Evolutionary conservation across 2,888 invertebrate species (phyloP).

Genomic region (Dimorphilus gyrociliatus): DNA sequence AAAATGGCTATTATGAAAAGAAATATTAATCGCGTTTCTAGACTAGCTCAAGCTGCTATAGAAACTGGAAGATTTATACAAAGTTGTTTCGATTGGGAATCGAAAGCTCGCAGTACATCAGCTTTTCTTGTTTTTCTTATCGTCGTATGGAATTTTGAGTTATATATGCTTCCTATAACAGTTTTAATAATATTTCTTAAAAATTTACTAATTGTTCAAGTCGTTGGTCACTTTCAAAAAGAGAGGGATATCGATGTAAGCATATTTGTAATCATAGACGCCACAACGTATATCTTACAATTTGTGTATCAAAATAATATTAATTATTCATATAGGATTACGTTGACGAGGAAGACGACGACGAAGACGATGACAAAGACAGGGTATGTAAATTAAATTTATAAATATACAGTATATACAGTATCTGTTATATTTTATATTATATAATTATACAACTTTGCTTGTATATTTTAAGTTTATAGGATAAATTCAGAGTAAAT

Average conservation of each 20-base stretch:
- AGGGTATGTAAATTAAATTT: slow-evolving; percentile 41
- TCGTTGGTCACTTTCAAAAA: slow-evolving; percentile 28
- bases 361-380: slow-evolving; percentile 79
- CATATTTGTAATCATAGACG: background rate
- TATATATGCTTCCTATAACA: slow-evolving; percentile 77
- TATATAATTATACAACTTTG: no score
- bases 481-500: no score
- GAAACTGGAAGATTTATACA: slow-evolving; percentile 78
- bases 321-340: slow-evolving; percentile 18
- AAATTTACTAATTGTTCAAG: slow-evolving; percentile 44
- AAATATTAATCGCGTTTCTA: slow-evolving; percentile 78
- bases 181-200: slow-evolving; percentile 63
- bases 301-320: background rate
- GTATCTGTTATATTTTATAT: no score
- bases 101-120: slow-evolving; percentile 45
- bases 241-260: slow-evolving; percentile 28
- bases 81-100: slow-evolving; percentile 95
- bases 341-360: slow-evolving; percentile 46
- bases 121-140: slow-evolving; percentile 52
- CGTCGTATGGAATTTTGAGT: slow-evolving; percentile 79
- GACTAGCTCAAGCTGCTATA: slow-evolving; percentile 69
- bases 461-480: no score
- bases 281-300: background rate
- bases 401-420: no score
- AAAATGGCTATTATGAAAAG: slow-evolving; percentile 80